Evolutionary conservation across 1,140 invertebrate genomes (phyloP).

Genomic region (Procambarus clarkii): DNA sequence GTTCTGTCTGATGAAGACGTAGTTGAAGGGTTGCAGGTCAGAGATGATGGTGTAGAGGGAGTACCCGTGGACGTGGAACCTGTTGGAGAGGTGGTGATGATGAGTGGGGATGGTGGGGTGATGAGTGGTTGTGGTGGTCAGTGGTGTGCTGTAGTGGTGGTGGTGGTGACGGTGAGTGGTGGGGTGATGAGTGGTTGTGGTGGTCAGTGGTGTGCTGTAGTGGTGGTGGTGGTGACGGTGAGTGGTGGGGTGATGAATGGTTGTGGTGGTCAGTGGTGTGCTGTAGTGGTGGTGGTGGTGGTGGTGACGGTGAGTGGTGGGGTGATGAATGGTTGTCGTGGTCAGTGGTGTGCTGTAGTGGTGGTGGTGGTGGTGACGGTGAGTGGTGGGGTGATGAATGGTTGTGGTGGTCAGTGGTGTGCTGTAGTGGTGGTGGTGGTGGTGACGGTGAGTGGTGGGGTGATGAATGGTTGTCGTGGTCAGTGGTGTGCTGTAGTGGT

Average conservation of each 20-base stretch:
- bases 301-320: neutral
- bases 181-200: too few relatives aligned
- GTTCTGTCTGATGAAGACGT: neutral
- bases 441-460: too few relatives aligned
- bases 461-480: too few relatives aligned
- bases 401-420: too few relatives aligned
- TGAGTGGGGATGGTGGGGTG: neutral
- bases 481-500: too few relatives aligned
- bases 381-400: too few relatives aligned
- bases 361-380: neutral
- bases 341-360: too few relatives aligned
- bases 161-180: neutral
- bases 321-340: too few relatives aligned
- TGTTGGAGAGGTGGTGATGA: neutral
- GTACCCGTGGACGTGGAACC: neutral
- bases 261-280: too few relatives aligned
- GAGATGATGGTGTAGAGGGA: neutral
- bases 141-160: neutral
- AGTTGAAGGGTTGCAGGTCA: neutral
- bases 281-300: conserved; percentile 2
- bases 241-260: too few relatives aligned
- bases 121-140: neutral
- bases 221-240: neutral
- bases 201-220: too few relatives aligned
- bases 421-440: neutral